phyloP scores from a whole-genome alignment of 30 jellyfish, hydroid and myxozoan species.

The Phacellophora camtschatica region DNA sequence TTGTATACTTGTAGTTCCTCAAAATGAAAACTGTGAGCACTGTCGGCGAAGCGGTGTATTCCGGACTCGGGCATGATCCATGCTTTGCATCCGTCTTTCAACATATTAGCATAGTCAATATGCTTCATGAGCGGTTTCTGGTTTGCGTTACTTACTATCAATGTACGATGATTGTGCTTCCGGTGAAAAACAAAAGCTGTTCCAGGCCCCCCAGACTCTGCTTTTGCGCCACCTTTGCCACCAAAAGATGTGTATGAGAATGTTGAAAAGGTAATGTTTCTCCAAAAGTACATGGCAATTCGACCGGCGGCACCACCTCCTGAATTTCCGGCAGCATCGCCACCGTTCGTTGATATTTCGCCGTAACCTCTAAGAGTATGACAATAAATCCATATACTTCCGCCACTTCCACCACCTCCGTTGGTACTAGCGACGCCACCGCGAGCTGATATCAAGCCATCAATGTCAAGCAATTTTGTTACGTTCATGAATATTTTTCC shows the following conservation, averaged over 20 bases:
- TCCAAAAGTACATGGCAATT: slow-evolving; percentile 54
- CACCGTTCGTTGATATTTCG: slow-evolving; percentile 60
- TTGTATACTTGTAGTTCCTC: slow-evolving; percentile 66
- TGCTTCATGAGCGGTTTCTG: slow-evolving; percentile 53
- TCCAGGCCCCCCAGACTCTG: slow-evolving; percentile 71
- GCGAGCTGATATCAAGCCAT: slow-evolving; percentile 58
- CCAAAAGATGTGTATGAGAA: slow-evolving; percentile 57
- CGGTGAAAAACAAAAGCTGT: slow-evolving; percentile 50
- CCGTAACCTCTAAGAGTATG: slow-evolving; percentile 69
- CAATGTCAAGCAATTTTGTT: slow-evolving; percentile 44
- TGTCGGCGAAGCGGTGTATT: slow-evolving; percentile 52
- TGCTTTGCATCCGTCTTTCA: slow-evolving; percentile 65
- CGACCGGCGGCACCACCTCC: slow-evolving; percentile 80
- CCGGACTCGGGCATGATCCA: slow-evolving; percentile 79
- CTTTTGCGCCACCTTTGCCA: slow-evolving; percentile 51
- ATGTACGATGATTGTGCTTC: slow-evolving; percentile 58
- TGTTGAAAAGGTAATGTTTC: slow-evolving; percentile 42
- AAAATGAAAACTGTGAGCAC: slow-evolving; percentile 41
- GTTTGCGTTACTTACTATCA: slow-evolving; percentile 29
- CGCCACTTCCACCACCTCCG: slow-evolving; percentile 80
- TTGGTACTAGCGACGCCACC: slow-evolving; percentile 45
- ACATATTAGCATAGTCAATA: slow-evolving; percentile 36
- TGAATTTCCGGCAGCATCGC: slow-evolving; percentile 43
- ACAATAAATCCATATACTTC: slow-evolving; percentile 64
- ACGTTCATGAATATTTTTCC: slow-evolving; percentile 63